phyloP scores from a whole-genome alignment of 2,113 vertebrate species.

The Neotoma lepida region DNA sequence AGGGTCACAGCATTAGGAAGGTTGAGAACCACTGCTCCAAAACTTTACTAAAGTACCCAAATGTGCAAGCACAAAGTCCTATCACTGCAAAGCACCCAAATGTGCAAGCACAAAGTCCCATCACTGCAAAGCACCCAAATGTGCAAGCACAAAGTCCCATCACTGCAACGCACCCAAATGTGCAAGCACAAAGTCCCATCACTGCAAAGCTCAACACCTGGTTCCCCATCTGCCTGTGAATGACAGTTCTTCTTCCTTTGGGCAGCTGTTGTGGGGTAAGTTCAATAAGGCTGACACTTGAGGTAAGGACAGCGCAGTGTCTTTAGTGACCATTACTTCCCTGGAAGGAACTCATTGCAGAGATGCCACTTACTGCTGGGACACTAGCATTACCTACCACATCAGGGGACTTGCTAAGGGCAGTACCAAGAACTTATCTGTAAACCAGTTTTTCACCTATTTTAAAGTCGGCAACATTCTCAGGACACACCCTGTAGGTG shows the following conservation, averaged over 20 bases:
- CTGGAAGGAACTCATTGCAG: neutral
- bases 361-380: neutral
- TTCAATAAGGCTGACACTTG: neutral
- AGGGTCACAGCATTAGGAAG: neutral
- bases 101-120: neutral
- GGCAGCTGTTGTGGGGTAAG: neutral
- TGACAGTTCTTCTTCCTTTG: neutral
- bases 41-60: neutral
- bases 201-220: accelerated
- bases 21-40: neutral
- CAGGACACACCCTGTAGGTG: neutral
- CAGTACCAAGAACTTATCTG: neutral
- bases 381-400: neutral
- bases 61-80: neutral
- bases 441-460: neutral
- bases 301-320: neutral
- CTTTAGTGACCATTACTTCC: neutral
- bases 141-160: neutral
- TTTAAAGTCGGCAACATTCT: neutral
- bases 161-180: too few relatives aligned
- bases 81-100: neutral
- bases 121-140: neutral
- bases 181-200: accelerated
- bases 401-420: neutral
- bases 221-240: neutral